Conservation (phyloP, 2,797 vertebrate species). For the Spheniscus humboldti region DNA sequence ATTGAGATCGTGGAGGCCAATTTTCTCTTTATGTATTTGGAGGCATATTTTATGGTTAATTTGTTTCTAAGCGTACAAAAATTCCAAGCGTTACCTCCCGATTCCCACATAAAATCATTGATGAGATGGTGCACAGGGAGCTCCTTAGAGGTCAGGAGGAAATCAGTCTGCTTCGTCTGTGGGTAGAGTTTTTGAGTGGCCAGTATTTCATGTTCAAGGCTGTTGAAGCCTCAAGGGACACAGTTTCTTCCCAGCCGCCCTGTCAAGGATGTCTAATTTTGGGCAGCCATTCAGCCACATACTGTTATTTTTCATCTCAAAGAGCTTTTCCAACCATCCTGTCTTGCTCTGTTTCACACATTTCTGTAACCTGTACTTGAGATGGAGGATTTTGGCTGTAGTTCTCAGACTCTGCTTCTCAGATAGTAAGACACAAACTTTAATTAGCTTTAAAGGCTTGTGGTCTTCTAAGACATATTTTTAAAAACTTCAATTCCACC, state of each 20-base stretch:
- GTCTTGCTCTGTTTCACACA: neutral
- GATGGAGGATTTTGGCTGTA: neutral
- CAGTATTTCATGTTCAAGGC: neutral
- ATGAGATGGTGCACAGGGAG: neutral
- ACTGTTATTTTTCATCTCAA: neutral
- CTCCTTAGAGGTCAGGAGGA: neutral
- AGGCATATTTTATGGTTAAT: neutral
- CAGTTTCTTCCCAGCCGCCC: neutral
- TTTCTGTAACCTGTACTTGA: neutral
- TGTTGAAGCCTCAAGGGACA: neutral
- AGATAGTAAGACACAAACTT: neutral
- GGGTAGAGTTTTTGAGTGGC: neutral
- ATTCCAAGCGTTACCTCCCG: neutral
- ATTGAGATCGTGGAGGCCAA: neutral
- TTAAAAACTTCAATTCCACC: neutral
- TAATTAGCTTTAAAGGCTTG: neutral
- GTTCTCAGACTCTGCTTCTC: neutral
- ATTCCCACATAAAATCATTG: neutral
- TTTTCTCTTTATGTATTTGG: neutral
- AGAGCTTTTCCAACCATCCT: neutral
- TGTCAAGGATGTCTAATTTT: neutral
- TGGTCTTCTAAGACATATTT: neutral
- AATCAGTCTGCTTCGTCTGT: neutral
- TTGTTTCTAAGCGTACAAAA: neutral
- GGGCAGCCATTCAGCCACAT: neutral